Evolutionary conservation across 2,113 vertebrate species (phyloP), one percentile per base, ranked within the genome.

Genomic region (Malurus cyaneus): DNA sequence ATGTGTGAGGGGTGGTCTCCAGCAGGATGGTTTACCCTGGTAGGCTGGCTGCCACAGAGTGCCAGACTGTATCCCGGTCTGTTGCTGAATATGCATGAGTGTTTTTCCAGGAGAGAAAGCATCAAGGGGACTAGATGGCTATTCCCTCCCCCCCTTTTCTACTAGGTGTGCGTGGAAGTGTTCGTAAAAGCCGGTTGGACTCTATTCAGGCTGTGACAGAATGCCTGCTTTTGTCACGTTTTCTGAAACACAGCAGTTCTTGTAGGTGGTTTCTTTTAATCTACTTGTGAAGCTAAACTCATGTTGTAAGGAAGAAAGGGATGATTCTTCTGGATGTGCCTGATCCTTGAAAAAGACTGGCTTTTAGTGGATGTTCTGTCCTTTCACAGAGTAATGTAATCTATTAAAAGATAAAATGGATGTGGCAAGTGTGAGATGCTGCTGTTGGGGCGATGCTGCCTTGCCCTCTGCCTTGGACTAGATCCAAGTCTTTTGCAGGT

Each of bases 251-350:
- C 41, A 39, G 53, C 53, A 44, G 59, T 89, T 82, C 32, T 76
- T 94, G 84, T 91, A 89, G 84, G 89, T 91, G 73, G 54, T 50
- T 89, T 91, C 54, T 91, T 93, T 73, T 73, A 92, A 88, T 71
- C 62, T 67, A 52, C 74, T 80, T 89, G 81, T 67, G 60, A 91
- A 93, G 78, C 57, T 36, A 52, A 89, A 80, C 36, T 91, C 1
- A 1, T 44, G 18, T 62, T 90, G 41, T 60, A 53, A 60, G 61
- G 49, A 84, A 80, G 67, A 93, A 82, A 82, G 13, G 28, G 21
- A 32, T 64, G 28, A 60, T 71, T 91, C 73, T 87, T 84, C 50
- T 79, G 44, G 57, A 34, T 34, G 31, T 80, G 42, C n/a, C 9
- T 60, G 36, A 28, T 64, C 47, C 18, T 74, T 91, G 47, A 42